These are phyloP conservation scores for Dipodomys stephensi DNA, from an alignment of 2,113 vertebrate genomes.

Conservation along the genomic window DNA sequence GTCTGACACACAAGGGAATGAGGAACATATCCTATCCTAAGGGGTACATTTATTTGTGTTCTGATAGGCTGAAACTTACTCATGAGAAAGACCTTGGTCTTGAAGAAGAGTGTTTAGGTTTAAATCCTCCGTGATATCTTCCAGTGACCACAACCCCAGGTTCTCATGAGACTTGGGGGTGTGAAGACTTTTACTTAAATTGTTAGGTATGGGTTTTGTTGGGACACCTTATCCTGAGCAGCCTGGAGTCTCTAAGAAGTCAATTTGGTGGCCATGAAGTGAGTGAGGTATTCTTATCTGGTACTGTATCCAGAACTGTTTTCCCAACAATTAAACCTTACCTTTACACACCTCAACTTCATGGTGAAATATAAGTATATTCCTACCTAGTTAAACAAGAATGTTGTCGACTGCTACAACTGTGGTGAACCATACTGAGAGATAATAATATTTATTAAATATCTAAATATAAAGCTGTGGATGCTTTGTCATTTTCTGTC, in stretches of 20 bases:
- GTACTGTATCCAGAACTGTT: too few species aligned
- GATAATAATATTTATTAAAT: background rate
- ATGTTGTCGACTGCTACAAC: background rate
- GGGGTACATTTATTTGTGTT: constrained; percentile 71
- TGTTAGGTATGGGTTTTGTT: background rate
- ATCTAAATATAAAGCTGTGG: background rate
- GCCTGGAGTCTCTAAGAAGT: fast-evolving
- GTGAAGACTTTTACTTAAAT: background rate
- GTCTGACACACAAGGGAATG: constrained; percentile 27
- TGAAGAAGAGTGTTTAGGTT: background rate
- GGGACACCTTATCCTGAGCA: background rate
- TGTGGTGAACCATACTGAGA: background rate
- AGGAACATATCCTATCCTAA: background rate
- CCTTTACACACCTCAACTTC: background rate
- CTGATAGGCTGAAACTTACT: constrained; percentile 5
- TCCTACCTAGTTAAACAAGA: background rate
- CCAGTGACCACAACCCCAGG: background rate
- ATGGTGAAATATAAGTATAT: background rate
- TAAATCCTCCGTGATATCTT: background rate
- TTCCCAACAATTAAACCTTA: background rate
- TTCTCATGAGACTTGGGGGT: background rate
- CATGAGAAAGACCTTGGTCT: background rate
- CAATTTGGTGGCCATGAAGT: fast-evolving
- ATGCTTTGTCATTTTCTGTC: background rate
- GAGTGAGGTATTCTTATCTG: fast-evolving